Base-by-base conservation (phyloP, 2,888 invertebrate species). In the Calliscelio sp. region DNA sequence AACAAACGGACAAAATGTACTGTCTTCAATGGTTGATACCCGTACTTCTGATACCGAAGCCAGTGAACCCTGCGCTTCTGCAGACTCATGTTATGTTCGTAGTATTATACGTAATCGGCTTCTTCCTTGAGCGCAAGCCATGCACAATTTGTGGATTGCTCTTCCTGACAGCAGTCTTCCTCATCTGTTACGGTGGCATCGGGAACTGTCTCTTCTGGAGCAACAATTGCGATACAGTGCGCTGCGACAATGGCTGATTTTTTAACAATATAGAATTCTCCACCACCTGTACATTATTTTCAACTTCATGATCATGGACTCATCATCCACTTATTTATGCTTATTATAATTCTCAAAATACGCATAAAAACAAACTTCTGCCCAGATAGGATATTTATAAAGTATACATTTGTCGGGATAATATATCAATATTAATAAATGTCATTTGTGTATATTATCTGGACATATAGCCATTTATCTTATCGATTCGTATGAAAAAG, bases 81-180 rank as follows among this genome's bases (percentile, higher is more conserved):
- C 97, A 99, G 93, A 99, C 99, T 73, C 98, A 99, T 93, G 98
- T 98, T 83, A 97, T 99, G 97, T 99, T 99, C 93, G 98, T 99
- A 95, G 97, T 98, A 86, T 95, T 99, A 70, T 99, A 99, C 94
- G 94, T 99, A 89, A 97, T 99, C 89, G 98, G 99, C 89, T 99
- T 99, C 94, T 99, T 99, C 93, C 94, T 99, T 90, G 99, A 99
- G 92, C 95, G 98, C 90, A 99, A 98, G 93, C 99, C 99, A 0
- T 99, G 99, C 93, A 98, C 98, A 61, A 98, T 99, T 86, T 99
- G 99, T 94, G 98, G 98, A 91, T 94, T 99, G 71, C 97, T 99
- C 87, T 99, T 99, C 94, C 94, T 99, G 68, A 96, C 97, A 44
- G 98, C 99, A 22, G 97, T 99, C 73, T 97, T 97, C 90, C 95